These are phyloP conservation scores for Nymphalis io DNA, from an alignment of 1,140 invertebrate species.

Conservation along the genomic window DNA sequence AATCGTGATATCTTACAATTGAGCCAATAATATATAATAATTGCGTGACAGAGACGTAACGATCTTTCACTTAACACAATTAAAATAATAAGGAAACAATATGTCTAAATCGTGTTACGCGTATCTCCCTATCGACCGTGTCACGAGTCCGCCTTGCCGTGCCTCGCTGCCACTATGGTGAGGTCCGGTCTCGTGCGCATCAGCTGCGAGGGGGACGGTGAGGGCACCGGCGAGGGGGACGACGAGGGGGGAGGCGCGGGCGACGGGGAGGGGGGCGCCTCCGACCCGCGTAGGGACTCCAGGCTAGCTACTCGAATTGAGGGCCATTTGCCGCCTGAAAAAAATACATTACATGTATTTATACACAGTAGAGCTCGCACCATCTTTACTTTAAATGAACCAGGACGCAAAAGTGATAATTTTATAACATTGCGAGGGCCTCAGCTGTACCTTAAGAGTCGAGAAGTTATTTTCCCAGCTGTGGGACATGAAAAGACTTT, in stretches of 20 bases:
- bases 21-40: too few species aligned
- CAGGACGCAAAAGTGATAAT: too few species aligned
- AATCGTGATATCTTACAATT: too few species aligned
- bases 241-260: constrained; percentile 46
- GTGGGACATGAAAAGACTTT: too few species aligned
- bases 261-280: constrained; percentile 44
- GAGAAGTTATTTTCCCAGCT: too few species aligned
- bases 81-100: too few species aligned
- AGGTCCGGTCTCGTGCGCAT: constrained; percentile 69
- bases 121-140: background rate
- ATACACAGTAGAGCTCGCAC: background rate
- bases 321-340: constrained; percentile 62
- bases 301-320: constrained; percentile 61
- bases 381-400: too few species aligned
- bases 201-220: constrained; percentile 57
- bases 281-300: constrained; percentile 50
- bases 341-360: background rate
- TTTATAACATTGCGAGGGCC: too few species aligned
- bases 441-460: too few species aligned
- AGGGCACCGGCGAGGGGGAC: constrained; percentile 37
- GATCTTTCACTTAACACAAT: background rate
- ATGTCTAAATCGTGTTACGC: too few species aligned
- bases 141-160: constrained; percentile 49
- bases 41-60: background rate
- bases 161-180: constrained; percentile 62